These are phyloP conservation scores for Okamejei kenojei DNA, from an alignment of 2,797 vertebrate genomes.

Conservation along the genomic window DNA sequence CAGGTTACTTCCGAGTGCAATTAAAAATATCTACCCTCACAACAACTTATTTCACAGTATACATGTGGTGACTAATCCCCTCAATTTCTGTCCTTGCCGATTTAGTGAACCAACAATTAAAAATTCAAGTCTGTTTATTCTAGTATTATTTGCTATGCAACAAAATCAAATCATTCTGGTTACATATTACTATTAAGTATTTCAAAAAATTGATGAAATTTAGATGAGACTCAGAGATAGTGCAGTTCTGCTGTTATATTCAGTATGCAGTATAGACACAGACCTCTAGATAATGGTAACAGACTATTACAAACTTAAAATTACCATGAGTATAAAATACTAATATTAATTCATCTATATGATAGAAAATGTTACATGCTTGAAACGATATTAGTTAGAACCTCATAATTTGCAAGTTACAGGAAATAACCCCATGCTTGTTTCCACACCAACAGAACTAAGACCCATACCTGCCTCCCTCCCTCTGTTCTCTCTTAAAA, in stretches of 20 bases:
- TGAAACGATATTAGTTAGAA: neutral
- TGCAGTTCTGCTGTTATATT: conserved; percentile 24
- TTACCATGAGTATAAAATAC: conserved; percentile 17
- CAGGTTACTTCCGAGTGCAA: no score
- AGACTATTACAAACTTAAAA: neutral
- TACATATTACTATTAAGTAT: neutral
- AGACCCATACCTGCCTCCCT: neutral
- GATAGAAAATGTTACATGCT: conserved; percentile 22
- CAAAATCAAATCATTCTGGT: neutral
- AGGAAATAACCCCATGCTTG: neutral
- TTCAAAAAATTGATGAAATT: conserved; percentile 18
- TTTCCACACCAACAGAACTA: neutral
- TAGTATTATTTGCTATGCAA: neutral
- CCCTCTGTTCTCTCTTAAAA: neutral
- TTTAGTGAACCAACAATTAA: neutral
- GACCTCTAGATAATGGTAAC: neutral
- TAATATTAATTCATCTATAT: conserved; percentile 28
- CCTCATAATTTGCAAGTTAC: neutral
- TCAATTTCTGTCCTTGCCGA: neutral
- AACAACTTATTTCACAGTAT: neutral
- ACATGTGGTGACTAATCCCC: neutral
- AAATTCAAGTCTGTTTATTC: neutral
- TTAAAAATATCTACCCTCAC: neutral
- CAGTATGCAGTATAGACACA: conserved; percentile 14
- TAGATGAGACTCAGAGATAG: neutral